Conservation (phyloP, 2,113 vertebrate genomes). For the Antennarius striatus region DNA sequence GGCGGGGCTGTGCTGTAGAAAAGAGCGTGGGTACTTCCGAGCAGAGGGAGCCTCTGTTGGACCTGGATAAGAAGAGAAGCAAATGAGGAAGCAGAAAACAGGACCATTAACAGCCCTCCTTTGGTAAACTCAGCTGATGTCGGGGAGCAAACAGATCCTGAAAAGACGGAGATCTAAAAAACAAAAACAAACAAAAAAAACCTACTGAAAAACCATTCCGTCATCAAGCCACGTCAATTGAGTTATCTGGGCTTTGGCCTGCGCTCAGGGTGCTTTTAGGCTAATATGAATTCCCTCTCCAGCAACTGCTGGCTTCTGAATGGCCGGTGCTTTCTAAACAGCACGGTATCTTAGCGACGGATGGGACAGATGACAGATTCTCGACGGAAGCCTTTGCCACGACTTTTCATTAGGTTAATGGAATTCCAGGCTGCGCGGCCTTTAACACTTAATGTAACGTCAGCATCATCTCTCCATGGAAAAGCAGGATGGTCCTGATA, state of each 20-base stretch:
- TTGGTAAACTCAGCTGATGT: constrained; percentile 31
- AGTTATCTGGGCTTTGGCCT: constrained; percentile 1
- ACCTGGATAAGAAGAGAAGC: constrained; percentile 26
- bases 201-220: not conserved
- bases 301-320: not conserved
- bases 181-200: not conserved
- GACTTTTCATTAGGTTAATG: constrained; percentile 4
- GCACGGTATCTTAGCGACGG: not conserved
- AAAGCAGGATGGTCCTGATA: not conserved
- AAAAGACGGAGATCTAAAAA: not conserved
- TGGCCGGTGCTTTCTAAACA: not conserved
- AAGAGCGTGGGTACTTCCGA: constrained; percentile 25
- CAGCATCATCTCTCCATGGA: not conserved
- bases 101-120: constrained; percentile 1
- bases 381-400: constrained; percentile 6
- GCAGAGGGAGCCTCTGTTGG: constrained; percentile 17
- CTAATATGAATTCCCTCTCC: constrained; percentile 3
- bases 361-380: not conserved
- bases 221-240: constrained; percentile 7
- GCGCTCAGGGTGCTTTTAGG: constrained; percentile 5
- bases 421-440: not conserved
- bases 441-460: constrained; percentile 17
- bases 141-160: constrained; percentile 17
- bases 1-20: constrained; percentile 68
- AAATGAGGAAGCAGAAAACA: not conserved